Evolutionary conservation across 1,140 invertebrate genomes (phyloP), one percentile per base, ranked within the genome.

Genomic region (Lepidurus arcticus): DNA sequence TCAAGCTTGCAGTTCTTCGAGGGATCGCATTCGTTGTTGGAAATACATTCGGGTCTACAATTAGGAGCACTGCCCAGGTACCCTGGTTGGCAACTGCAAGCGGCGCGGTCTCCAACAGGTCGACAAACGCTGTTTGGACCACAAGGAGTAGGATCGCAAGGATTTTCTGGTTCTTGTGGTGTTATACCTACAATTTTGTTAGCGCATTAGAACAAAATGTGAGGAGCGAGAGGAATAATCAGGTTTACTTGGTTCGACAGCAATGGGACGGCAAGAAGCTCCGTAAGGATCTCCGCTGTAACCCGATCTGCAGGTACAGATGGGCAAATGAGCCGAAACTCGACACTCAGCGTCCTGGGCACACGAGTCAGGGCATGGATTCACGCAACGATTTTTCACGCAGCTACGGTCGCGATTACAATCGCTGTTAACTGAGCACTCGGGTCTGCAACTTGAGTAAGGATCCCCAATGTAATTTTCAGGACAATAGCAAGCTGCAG

Each of bases 31-130:
- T 95, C 93, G 0, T 90, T 91, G 82, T 92, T 93, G 1, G 91
- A 87, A 0, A 94, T 85, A 85, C 82, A 83, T 76, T 83, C 81
- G 5, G 76, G 80, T 26, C 93, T 93, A 73, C 92, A 91, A 21
- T 89, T 89, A 82, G 92, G 93, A 44, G 94, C 92, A 89, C 94
- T 93, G 76, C 93, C 94, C 83, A 92, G 90, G 81, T 89, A 93
- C 1, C 90, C 91, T 10, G 89, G 87, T 76, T 90, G 87, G 11
- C 94, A 96, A 4, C 92, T 92, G 83, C 94, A 97, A 6, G 94
- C 90, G 1, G 94, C 92, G 42, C 92, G 90, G 81, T 96, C 94
- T 81, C 94, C 91, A 78, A 89, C 89, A 0, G 95, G 90, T 44
- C 90, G 88, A 81, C 95, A 97, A 79, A 91, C 88, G 42, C 91